Conservation (phyloP, 2,888 invertebrate genomes). For the Liopterus haemorrhoidalis region DNA sequence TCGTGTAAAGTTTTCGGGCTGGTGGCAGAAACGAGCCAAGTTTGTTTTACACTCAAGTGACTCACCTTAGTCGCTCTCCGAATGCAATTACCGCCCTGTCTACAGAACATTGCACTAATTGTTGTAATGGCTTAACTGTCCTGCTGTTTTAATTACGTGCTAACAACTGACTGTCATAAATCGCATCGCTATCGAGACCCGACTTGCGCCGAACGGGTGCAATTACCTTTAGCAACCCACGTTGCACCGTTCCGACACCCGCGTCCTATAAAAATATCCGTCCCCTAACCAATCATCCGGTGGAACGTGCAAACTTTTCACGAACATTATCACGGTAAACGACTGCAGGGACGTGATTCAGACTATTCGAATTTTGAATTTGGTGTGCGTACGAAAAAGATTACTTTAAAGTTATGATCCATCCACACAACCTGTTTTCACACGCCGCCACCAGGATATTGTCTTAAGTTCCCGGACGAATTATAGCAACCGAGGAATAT, state of each 20-base stretch:
- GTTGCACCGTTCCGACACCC: neutral
- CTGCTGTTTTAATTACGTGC: constrained; percentile 25
- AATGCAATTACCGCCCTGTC: constrained; percentile 14
- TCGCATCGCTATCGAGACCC: constrained; percentile 13
- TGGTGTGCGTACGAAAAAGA: constrained; percentile 22
- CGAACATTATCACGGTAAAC: constrained; percentile 21
- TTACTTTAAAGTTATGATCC: constrained; percentile 20
- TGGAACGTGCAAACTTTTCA: constrained; percentile 18
- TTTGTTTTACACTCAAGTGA: constrained; percentile 22
- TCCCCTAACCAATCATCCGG: constrained; percentile 20
- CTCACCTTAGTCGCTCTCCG: constrained; percentile 2
- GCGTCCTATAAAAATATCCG: constrained; percentile 17
- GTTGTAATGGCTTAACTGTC: constrained; percentile 23
- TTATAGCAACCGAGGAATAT: too few relatives aligned
- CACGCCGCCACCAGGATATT: too few relatives aligned
- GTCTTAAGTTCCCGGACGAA: too few relatives aligned
- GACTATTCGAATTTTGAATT: constrained; percentile 18
- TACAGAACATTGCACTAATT: constrained; percentile 24
- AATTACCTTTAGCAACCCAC: constrained; percentile 10
- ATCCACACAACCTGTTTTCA: constrained; percentile 17
- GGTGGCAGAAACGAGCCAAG: constrained; percentile 10
- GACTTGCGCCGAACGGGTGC: constrained; percentile 14
- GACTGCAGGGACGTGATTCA: constrained; percentile 19
- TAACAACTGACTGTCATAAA: constrained; percentile 23
- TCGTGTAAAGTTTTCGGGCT: neutral